phyloP scores from a whole-genome alignment of 1,140 invertebrate genomes.

The Diprion similis region DNA sequence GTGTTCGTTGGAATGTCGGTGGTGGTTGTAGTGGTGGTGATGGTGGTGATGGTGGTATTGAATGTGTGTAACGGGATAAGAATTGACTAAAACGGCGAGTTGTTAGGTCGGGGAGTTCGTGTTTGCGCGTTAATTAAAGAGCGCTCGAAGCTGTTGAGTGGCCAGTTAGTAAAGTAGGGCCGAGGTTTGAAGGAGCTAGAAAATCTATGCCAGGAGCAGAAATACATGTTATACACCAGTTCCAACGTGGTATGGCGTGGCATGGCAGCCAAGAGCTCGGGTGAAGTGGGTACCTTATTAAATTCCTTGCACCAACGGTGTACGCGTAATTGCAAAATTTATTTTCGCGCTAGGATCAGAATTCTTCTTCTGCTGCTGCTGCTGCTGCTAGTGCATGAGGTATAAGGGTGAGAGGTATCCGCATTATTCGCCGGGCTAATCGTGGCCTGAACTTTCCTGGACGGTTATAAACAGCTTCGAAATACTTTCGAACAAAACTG shows the following conservation, averaged over 20 bases:
- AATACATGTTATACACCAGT: background rate
- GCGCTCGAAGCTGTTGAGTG: background rate
- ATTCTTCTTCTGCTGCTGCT: no score
- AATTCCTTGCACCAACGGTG: background rate
- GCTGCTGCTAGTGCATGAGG: no score
- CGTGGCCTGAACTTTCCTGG: no score
- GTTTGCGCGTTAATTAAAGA: constrained; percentile 5
- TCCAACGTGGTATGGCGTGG: no score
- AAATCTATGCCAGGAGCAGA: background rate
- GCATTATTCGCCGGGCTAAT: no score
- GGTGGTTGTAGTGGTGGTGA: no score
- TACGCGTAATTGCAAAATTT: background rate
- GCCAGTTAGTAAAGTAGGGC: background rate
- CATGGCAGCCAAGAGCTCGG: background rate
- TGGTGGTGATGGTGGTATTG: no score
- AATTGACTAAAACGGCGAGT: background rate
- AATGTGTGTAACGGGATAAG: background rate
- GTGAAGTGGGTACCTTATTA: background rate
- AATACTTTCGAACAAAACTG: no score
- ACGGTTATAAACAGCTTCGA: no score
- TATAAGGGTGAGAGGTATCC: no score
- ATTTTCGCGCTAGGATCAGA: background rate
- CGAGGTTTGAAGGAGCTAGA: background rate
- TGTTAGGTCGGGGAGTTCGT: background rate
- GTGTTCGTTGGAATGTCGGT: no score